Percentiles rank a stretch among this genome's conserved stretches.
Evolutionary conservation across 2,113 vertebrate species (phyloP).

Genomic region (Cheirogaleus medius): DNA sequence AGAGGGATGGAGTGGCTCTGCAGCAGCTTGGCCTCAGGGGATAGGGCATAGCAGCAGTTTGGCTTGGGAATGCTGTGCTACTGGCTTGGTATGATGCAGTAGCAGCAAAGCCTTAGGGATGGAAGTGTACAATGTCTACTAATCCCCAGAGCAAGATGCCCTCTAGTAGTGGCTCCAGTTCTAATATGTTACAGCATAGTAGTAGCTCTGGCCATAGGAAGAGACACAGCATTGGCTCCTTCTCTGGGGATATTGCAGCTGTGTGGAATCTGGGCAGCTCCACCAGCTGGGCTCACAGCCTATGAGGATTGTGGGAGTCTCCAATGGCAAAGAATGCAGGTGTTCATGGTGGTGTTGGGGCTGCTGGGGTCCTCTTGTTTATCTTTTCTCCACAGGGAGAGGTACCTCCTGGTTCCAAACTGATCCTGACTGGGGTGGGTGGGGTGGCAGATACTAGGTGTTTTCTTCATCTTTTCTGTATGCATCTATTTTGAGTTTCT

Average conservation of each 20-base stretch:
- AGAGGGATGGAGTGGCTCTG: too few species aligned
- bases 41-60: background rate
- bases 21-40: background rate
- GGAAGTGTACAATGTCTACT: background rate
- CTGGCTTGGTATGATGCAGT: background rate
- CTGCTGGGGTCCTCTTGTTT: background rate
- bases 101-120: background rate
- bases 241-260: background rate
- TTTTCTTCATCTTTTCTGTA: background rate
- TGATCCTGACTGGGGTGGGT: background rate
- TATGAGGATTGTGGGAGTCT: background rate
- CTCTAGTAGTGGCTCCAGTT: background rate
- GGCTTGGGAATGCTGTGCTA: background rate
- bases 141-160: background rate
- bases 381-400: background rate
- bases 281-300: background rate
- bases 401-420: background rate
- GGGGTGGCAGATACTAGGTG: background rate
- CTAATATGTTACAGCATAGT: background rate
- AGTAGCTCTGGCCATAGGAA: background rate
- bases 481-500: background rate
- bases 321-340: background rate
- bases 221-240: background rate
- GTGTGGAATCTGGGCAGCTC: background rate
- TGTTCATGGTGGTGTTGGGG: background rate